Conservation (phyloP, 2,113 vertebrate species). For the Mirza zaza region DNA sequence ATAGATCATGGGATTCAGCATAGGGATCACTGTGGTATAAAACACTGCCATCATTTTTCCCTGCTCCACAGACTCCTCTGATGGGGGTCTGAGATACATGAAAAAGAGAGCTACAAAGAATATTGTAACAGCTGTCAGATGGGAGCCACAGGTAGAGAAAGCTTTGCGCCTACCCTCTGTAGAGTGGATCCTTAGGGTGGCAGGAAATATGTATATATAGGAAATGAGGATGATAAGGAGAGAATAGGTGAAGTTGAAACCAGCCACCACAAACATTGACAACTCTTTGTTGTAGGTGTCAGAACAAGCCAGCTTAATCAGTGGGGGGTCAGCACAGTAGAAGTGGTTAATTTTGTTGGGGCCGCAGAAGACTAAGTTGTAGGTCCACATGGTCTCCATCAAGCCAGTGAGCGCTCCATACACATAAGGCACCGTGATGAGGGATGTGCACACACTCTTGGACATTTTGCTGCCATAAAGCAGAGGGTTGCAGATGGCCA, state of each 20-base stretch:
- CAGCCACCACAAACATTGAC: not conserved
- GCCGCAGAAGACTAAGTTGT: no score
- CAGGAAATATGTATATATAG: not conserved
- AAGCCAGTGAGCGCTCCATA: no score
- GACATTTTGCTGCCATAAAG: conserved; percentile 60
- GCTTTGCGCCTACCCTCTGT: conserved; percentile 49
- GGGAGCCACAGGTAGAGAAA: conserved; percentile 67
- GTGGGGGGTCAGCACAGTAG: no score
- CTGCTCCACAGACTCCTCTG: conserved; percentile 53
- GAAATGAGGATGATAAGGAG: not conserved
- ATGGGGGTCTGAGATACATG: conserved; percentile 66
- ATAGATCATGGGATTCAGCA: conserved; percentile 74
- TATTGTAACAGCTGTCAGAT: conserved; percentile 57
- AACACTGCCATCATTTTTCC: conserved; percentile 69
- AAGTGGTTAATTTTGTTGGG: no score
- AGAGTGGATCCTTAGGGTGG: conserved; percentile 39
- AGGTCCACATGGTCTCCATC: no score
- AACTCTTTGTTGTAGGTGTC: not conserved
- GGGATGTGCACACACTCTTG: not conserved
- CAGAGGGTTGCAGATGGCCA: conserved; percentile 71
- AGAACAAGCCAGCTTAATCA: no score
- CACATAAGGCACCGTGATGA: conserved; percentile 17
- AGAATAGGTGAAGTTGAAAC: not conserved
- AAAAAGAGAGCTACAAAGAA: conserved; percentile 68
- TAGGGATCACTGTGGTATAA: conserved; percentile 69